A percentile compares a stretch with the other conserved stretches of the same genome.
Evolutionary conservation across 53 echinoderm and acorn worm genomes (phyloP).

Genomic region (Henricia sp.): DNA sequence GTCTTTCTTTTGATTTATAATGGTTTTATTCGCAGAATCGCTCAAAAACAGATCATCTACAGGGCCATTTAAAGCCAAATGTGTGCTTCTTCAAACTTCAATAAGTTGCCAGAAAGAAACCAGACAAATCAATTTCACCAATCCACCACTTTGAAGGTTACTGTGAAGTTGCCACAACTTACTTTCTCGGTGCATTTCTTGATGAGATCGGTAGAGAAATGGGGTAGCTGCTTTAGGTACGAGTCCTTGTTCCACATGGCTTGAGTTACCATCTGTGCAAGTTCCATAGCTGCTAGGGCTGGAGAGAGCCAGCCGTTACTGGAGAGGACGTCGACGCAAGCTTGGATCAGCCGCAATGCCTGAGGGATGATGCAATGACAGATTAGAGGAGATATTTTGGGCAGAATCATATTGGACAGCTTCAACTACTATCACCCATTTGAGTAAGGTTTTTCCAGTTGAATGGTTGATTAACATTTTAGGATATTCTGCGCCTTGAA

Average conservation of each 20-base stretch:
- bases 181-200: constrained; percentile 98
- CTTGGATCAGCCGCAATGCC: constrained; percentile 96
- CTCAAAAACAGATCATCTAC: no score
- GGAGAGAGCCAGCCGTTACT: constrained; percentile 99
- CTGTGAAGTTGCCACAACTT: no score
- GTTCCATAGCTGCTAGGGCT: constrained; percentile 97
- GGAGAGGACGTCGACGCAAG: constrained; percentile 97
- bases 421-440: constrained; percentile 38
- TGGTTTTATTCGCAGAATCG: no score
- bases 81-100: no score
- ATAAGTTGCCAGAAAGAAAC: no score
- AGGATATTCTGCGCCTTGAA: no score
- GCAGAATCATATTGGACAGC: not conserved
- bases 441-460: constrained; percentile 93
- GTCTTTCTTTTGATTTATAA: no score
- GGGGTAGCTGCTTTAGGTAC: constrained; percentile 96
- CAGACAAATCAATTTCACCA: no score
- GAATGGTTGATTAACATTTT: no score
- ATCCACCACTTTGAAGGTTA: no score
- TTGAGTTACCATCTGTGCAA: constrained; percentile 99
- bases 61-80: no score
- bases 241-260: constrained; percentile 99
- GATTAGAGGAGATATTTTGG: no score
- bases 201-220: constrained; percentile 85
- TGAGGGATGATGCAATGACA: constrained; percentile 22